A percentile compares a stretch with the other conserved stretches of the same genome.
Conservation (phyloP, 1,140 invertebrate genomes). For the Drosophila setifemur region DNA sequence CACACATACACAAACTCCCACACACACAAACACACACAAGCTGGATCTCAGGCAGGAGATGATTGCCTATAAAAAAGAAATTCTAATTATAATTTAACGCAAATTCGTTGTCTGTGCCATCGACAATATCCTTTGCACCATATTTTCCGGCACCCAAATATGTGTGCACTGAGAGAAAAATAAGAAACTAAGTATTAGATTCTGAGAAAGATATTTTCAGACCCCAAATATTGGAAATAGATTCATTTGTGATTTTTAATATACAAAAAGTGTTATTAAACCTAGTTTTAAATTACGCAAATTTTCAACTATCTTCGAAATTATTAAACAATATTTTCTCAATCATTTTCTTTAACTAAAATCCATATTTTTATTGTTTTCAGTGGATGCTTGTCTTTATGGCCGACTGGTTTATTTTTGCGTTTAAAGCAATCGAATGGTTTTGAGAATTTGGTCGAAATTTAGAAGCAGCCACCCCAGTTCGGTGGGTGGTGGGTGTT, state of each 20-base stretch:
- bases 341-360: too few species aligned
- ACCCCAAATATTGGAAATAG: too few species aligned
- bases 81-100: constrained; percentile 81
- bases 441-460: constrained; percentile 45
- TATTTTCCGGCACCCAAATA: constrained; percentile 7
- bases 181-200: too few species aligned
- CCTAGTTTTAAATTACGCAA: too few species aligned
- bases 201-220: too few species aligned
- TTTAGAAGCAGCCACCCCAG: constrained; percentile 46
- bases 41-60: constrained; percentile 15
- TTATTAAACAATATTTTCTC: too few species aligned
- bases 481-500: neutral
- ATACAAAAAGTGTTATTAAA: too few species aligned
- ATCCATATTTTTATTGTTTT: neutral
- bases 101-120: constrained; percentile 69
- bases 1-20: constrained; percentile 10
- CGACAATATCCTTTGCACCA: constrained; percentile 47
- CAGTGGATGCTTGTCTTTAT: constrained; percentile 28
- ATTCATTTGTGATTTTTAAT: too few species aligned
- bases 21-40: constrained; percentile 26
- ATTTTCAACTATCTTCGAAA: too few species aligned
- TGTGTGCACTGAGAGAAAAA: constrained; percentile 9
- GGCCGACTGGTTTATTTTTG: constrained; percentile 62
- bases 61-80: constrained; percentile 81
- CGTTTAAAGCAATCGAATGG: constrained; percentile 46